Evolutionary conservation across 2,113 vertebrate species (phyloP), one percentile per base, ranked within the genome.

Genomic region (Phyllopteryx taeniolatus): DNA sequence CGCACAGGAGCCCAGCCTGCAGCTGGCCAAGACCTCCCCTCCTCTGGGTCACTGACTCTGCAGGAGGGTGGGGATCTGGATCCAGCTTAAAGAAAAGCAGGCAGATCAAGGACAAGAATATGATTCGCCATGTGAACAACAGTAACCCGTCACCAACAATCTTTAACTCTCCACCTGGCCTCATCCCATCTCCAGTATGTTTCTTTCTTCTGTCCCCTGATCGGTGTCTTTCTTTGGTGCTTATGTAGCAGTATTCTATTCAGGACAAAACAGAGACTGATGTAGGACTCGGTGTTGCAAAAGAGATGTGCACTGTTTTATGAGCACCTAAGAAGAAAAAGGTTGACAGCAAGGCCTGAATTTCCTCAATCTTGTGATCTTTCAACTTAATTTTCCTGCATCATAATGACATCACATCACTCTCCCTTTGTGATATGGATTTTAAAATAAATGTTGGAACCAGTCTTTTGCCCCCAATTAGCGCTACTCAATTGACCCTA

Each of bases 31-130:
- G 79, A 79, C 82, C 81, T 81, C 82, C 84, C 79, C 77, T 86
- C 85, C 79, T 86, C 85, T 86, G 85, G 82, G 85, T 85, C 78
- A 75, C 56, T 65, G 73, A 57, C 84, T 84, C 86, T 54, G 85
- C 84, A 51, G 88, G 86, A 83, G 86, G 87, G 79, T 54, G 85
- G 89, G 84, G 82, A 79, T 88, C 83, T 90, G 90, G 88, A 91
- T 89, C 80, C 84, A 79, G 77, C 88, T 87, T 86, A 90, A 90
- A 87, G 82, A 88, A 87, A 90, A 88, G 79, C 86, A 87, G 73
- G 71, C 75, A 90, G 87, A 92, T 90, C 89, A 90, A 90, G 88
- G 86, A 85, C 78, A 85, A 88, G 79, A 90, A 88, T 85, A 82
- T 76, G 81, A 90, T 88, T 84, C 77, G 84, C 70, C 80, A 74